Evolutionary conservation across 2,888 invertebrate species (phyloP).

Genomic region (Papilio protenor): DNA sequence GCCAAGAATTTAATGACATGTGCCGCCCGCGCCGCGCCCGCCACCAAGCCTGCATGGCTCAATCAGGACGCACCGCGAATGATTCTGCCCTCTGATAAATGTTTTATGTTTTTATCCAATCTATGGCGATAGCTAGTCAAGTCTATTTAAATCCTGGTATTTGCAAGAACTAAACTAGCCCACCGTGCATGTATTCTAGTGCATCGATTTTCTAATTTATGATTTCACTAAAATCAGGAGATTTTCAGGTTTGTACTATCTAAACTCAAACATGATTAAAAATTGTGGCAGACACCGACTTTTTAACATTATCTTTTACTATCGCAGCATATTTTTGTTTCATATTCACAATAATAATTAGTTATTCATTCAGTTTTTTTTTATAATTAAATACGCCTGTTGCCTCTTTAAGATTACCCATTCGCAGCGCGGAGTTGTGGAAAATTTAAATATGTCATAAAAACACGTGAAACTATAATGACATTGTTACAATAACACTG

Average conservation of each 20-base stretch:
- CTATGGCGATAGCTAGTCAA: not conserved
- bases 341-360: not conserved
- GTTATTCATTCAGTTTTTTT: not conserved
- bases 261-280: not conserved
- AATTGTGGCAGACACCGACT: not conserved
- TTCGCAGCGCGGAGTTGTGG: slow-evolving; percentile 8
- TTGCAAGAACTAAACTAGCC: not conserved
- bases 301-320: not conserved
- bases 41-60: slow-evolving; percentile 32
- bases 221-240: not conserved
- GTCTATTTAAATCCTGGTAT: not conserved
- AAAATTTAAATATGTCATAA: slow-evolving; percentile 4
- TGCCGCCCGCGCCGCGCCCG: slow-evolving; percentile 61
- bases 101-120: not conserved
- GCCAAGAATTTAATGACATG: slow-evolving; percentile 82
- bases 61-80: slow-evolving; percentile 28
- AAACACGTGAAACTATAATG: not conserved
- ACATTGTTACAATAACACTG: not conserved
- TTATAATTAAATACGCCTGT: slow-evolving; percentile 3
- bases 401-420: slow-evolving; percentile 4
- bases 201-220: not conserved
- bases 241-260: not conserved
- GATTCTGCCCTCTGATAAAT: too few species aligned
- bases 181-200: not conserved
- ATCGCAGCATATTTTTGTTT: not conserved